Percentiles rank a stretch among this genome's conserved stretches.
Conservation (phyloP, 2,888 invertebrate species). For the Seira ritae region DNA sequence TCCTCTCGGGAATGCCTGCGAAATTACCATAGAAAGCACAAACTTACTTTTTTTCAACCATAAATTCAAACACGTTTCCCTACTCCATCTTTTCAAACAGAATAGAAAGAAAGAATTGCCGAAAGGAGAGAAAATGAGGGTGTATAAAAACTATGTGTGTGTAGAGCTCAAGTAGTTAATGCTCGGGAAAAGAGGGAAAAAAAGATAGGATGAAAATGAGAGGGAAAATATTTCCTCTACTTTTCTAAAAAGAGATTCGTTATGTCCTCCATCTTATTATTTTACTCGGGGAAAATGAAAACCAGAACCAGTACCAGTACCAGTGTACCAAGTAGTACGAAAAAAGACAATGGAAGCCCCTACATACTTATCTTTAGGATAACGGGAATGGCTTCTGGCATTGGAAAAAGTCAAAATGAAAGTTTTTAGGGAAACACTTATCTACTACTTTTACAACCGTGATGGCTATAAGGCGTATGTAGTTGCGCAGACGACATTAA, state of each 20-base stretch:
- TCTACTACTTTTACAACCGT: too few species aligned
- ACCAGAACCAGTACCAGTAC: too few species aligned
- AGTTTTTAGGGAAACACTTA: too few species aligned
- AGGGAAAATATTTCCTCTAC: background rate
- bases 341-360: too few species aligned
- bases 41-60: slow-evolving; percentile 73
- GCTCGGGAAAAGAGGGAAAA: background rate
- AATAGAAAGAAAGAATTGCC: slow-evolving; percentile 20
- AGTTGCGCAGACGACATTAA: slow-evolving; percentile 30
- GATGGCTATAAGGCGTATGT: too few species aligned
- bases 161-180: too few species aligned
- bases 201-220: background rate
- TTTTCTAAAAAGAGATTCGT: background rate
- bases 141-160: slow-evolving; percentile 18
- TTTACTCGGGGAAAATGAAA: too few species aligned
- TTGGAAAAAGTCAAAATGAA: too few species aligned
- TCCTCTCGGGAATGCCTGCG: slow-evolving; percentile 86
- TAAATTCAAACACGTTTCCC: slow-evolving; percentile 61
- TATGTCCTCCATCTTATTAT: too few species aligned
- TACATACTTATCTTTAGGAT: too few species aligned
- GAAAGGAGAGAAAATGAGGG: slow-evolving; percentile 23
- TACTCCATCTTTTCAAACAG: slow-evolving; percentile 54
- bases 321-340: too few species aligned
- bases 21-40: slow-evolving; percentile 67
- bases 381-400: too few species aligned